These are phyloP conservation scores for Drosophila micromelanica DNA, from an alignment of 1,140 invertebrate species.

Conservation along the genomic window DNA sequence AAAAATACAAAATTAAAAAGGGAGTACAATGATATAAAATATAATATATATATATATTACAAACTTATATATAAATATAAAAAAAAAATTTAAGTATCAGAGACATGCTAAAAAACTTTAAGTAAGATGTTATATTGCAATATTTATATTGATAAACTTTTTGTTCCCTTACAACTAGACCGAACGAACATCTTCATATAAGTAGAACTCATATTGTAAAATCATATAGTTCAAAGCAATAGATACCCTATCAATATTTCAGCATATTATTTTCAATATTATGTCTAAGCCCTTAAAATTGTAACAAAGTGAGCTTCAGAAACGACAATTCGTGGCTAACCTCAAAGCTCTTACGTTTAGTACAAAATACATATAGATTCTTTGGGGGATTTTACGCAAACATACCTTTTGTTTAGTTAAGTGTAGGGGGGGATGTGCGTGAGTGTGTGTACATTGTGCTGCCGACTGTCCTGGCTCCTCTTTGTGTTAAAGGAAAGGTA, in stretches of 20 bases:
- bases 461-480: slow-evolving; percentile 23
- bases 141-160: no score
- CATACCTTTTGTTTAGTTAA: slow-evolving; percentile 36
- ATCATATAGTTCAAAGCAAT: background rate
- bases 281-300: background rate
- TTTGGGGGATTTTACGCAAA: slow-evolving; percentile 20
- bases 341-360: slow-evolving; percentile 10
- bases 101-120: no score
- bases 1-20: no score
- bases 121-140: no score
- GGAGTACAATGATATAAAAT: no score
- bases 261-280: slow-evolving; percentile 2
- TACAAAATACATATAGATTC: slow-evolving; percentile 16
- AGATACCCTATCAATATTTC: slow-evolving; percentile 1
- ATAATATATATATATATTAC: no score
- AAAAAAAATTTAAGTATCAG: no score
- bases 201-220: no score
- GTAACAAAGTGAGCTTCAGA: background rate
- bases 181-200: no score
- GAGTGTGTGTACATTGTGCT: slow-evolving; percentile 20
- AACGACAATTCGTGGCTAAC: slow-evolving; percentile 12
- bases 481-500: slow-evolving; percentile 36
- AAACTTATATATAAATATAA: no score
- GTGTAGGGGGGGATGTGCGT: slow-evolving; percentile 4
- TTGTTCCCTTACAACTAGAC: no score